Percentiles rank a stretch among this genome's conserved stretches.
Conservation (phyloP, 2,113 vertebrate species). For the Lophochroa leadbeateri region DNA sequence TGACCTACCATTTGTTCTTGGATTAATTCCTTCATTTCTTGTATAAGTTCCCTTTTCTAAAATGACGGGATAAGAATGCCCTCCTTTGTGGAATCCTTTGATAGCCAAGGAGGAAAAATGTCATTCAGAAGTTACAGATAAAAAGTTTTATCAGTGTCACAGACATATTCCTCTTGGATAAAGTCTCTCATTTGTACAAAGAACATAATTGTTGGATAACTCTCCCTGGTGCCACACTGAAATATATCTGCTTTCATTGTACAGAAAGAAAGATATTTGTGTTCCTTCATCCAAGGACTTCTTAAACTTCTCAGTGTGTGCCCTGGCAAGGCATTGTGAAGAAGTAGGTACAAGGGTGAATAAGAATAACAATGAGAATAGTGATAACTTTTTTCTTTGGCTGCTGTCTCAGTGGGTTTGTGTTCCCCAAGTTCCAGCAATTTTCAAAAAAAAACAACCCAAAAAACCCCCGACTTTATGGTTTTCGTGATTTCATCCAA, state of each 20-base stretch:
- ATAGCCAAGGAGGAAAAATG: background rate
- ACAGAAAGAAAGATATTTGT: background rate
- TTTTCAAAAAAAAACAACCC: background rate
- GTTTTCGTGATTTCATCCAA: background rate
- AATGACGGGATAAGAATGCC: background rate
- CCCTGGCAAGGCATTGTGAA: background rate
- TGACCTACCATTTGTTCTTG: background rate
- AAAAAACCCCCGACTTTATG: background rate
- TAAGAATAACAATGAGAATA: conserved; percentile 32
- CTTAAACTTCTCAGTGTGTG: background rate
- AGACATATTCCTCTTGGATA: background rate
- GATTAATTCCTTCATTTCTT: background rate
- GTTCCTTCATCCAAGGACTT: background rate
- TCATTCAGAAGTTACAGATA: background rate
- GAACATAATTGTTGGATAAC: background rate
- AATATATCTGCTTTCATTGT: background rate
- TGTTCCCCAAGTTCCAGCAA: background rate
- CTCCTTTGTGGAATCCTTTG: background rate
- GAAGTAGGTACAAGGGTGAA: background rate
- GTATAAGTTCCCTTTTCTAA: background rate
- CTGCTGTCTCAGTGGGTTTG: background rate
- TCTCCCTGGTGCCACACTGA: background rate
- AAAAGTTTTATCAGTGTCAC: background rate
- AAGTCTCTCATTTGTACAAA: background rate
- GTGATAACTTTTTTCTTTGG: background rate